Conservation (phyloP, 2,113 vertebrate species). For the Actinemys pallida region DNA sequence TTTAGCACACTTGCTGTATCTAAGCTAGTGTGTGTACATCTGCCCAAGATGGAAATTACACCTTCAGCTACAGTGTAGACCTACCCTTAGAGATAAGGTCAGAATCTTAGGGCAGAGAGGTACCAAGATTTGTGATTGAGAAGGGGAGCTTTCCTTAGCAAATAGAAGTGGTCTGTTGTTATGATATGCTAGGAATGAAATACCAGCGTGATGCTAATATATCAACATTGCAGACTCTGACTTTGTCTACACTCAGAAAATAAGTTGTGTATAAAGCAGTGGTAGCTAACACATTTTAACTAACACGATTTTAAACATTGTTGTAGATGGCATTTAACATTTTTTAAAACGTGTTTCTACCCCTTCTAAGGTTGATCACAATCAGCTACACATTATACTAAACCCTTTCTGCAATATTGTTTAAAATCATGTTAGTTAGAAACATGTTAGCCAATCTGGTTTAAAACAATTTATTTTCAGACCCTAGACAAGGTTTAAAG, state of each 20-base stretch:
- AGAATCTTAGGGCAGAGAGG: neutral
- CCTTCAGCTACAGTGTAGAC: neutral
- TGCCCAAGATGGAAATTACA: neutral
- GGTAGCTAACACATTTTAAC: neutral
- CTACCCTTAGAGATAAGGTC: neutral
- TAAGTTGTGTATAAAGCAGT: conserved; percentile 11
- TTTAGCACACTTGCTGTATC: neutral
- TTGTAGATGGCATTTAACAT: conserved; percentile 11
- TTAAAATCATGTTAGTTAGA: conserved; percentile 28
- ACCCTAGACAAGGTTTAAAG: conserved; percentile 41
- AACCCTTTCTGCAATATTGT: conserved; percentile 17
- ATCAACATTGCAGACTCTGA: neutral
- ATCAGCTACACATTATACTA: neutral
- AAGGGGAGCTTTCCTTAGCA: neutral
- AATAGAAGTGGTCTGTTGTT: neutral
- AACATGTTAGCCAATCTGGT: conserved; percentile 36
- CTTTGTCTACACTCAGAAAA: neutral
- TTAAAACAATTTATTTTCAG: conserved; percentile 39
- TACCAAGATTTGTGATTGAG: neutral
- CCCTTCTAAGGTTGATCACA: neutral
- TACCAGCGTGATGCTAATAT: neutral
- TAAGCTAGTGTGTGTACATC: neutral
- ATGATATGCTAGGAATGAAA: neutral
- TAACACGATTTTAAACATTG: neutral
- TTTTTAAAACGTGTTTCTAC: neutral